Percentiles rank a stretch among this genome's conserved stretches.
Evolutionary conservation across 2,797 vertebrate genomes (phyloP).

Genomic region (Enteromius mattozi): DNA sequence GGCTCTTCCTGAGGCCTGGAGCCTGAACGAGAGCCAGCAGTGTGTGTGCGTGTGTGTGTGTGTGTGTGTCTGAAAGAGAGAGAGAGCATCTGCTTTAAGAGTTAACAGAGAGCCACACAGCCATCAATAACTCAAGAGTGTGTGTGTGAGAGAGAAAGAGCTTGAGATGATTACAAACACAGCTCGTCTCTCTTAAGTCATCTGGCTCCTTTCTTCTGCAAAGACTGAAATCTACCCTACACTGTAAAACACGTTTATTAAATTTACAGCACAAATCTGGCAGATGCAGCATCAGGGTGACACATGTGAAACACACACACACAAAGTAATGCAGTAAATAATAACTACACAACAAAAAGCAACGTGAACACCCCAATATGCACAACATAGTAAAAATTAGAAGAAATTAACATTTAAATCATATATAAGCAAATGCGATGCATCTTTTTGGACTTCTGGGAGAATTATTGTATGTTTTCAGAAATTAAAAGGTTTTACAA

Average conservation of each 20-base stretch:
- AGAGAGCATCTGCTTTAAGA: conserved; percentile 49
- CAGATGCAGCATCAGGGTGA: not conserved
- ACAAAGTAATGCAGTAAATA: not conserved
- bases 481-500: not conserved
- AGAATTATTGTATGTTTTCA: not conserved
- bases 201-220: conserved; percentile 24
- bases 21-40: conserved; percentile 38
- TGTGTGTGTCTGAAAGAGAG: conserved; percentile 17
- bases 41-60: conserved; percentile 43
- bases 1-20: conserved; percentile 50
- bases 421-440: not conserved
- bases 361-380: not conserved
- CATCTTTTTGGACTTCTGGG: not conserved
- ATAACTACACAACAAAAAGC: conserved; percentile 4
- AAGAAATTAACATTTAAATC: not conserved
- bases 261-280: conserved; percentile 18
- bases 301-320: conserved; percentile 12
- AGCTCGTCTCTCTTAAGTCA: conserved; percentile 10
- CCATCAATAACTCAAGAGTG: conserved; percentile 51
- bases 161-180: conserved; percentile 34
- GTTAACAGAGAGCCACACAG: conserved; percentile 47
- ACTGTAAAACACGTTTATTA: conserved; percentile 9
- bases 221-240: conserved; percentile 24
- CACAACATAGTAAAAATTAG: not conserved
- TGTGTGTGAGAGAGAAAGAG: conserved; percentile 4